Evolutionary conservation across 1,140 invertebrate genomes (phyloP).

Genomic region (Paraescarpia echinospica): DNA sequence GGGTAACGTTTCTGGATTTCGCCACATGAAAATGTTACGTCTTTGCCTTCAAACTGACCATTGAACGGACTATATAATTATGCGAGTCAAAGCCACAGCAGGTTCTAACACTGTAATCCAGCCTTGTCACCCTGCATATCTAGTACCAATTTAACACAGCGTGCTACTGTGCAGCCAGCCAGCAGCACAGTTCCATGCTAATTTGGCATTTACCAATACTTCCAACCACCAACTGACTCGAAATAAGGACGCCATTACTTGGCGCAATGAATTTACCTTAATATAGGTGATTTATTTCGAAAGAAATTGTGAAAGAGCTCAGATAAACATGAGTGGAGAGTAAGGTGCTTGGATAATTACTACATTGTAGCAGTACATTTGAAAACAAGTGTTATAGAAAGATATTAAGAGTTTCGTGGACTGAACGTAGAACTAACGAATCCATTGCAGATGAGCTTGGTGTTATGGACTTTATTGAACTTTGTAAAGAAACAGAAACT

Average conservation of each 20-base stretch:
- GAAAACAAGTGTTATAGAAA: too few species aligned
- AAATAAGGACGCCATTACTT: neutral
- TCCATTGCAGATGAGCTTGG: too few species aligned
- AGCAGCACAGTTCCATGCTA: neutral
- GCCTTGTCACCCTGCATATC: neutral
- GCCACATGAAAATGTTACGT: neutral
- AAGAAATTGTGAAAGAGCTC: neutral
- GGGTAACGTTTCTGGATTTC: neutral
- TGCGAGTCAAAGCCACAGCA: neutral
- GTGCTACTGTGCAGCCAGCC: neutral
- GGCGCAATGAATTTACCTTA: neutral
- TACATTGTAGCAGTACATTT: too few species aligned
- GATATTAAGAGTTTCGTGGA: too few species aligned
- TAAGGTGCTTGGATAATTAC: neutral
- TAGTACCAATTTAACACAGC: neutral
- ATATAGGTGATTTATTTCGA: neutral
- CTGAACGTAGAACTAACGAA: too few species aligned
- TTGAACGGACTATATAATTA: neutral
- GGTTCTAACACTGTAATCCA: neutral
- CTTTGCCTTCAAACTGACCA: neutral
- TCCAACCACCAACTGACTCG: neutral
- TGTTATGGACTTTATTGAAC: too few species aligned
- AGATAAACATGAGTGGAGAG: neutral
- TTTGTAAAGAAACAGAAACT: too few species aligned
- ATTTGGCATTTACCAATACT: neutral